Conservation (phyloP, 2,797 vertebrate species). For the Lindbergichthys nudifrons region DNA sequence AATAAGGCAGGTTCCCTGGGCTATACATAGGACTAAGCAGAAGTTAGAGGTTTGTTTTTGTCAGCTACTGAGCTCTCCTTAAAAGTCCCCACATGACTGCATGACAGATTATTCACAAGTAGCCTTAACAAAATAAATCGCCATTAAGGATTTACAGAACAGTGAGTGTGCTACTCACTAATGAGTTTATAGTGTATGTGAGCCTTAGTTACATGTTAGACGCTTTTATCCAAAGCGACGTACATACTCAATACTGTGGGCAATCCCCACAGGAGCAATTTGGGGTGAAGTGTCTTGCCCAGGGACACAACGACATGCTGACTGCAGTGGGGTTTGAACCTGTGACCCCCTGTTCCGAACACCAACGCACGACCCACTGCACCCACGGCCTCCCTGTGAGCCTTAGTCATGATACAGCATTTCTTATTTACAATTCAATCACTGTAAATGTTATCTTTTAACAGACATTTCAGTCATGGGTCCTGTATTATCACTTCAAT, state of each 20-base stretch:
- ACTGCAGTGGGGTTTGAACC: no score
- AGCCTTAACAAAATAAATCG: constrained; percentile 7
- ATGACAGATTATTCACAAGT: constrained; percentile 26
- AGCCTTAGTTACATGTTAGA: no score
- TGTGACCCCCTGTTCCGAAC: no score
- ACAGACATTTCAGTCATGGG: neutral
- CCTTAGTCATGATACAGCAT: neutral
- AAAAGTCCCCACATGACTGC: constrained; percentile 26
- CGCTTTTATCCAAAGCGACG: no score
- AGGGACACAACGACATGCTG: no score
- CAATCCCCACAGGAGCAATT: no score
- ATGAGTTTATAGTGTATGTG: neutral
- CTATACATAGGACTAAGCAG: constrained; percentile 59
- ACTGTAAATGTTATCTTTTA: neutral
- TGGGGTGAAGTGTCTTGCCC: no score
- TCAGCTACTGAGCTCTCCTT: constrained; percentile 45
- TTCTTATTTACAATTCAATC: neutral
- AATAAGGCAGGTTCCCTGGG: constrained; percentile 66
- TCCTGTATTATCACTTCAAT: neutral
- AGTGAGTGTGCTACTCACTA: neutral
- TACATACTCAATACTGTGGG: no score
- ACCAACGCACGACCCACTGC: no score
- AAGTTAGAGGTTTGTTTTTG: constrained; percentile 48
- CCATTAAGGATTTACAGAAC: constrained; percentile 11
- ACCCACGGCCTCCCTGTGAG: no score